A percentile compares a stretch with the other conserved stretches of the same genome.
Evolutionary conservation across 2,113 vertebrate genomes (phyloP).

Genomic region (Pluvianellus socialis): DNA sequence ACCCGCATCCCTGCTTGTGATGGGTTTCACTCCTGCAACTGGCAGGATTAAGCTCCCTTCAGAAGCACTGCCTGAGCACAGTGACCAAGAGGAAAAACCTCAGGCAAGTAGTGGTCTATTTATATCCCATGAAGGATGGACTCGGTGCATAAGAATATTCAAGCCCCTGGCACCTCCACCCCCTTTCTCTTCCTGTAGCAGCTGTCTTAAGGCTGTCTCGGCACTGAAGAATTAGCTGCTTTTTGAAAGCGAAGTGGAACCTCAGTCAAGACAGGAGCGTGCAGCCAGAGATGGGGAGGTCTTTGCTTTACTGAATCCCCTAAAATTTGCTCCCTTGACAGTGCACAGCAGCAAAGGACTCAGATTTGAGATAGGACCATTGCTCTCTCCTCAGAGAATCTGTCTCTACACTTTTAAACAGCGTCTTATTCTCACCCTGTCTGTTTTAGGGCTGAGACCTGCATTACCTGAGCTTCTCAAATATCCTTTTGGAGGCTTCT

Average conservation of each 20-base stretch:
- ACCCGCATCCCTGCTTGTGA: background rate
- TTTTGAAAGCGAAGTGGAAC: background rate
- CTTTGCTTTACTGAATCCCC: background rate
- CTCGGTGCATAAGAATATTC: background rate
- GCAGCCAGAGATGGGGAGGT: background rate
- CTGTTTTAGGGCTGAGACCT: background rate
- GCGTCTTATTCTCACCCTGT: background rate
- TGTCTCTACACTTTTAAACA: background rate
- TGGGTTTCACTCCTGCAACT: background rate
- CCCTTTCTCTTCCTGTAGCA: background rate
- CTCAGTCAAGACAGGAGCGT: background rate
- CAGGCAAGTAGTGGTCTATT: background rate
- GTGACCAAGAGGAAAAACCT: background rate
- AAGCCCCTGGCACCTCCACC: background rate
- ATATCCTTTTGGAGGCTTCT: background rate
- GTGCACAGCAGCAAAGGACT: background rate
- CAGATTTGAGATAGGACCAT: background rate
- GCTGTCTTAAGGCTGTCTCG: background rate
- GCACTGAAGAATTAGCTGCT: background rate
- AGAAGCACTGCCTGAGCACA: background rate
- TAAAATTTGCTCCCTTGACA: background rate
- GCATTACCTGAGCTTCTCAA: background rate
- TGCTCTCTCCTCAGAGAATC: background rate
- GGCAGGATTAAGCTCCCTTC: background rate
- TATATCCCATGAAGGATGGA: conserved; percentile 25